Evolutionary conservation across 2,113 vertebrate genomes (phyloP).

Genomic region (Corvus moneduloides): DNA sequence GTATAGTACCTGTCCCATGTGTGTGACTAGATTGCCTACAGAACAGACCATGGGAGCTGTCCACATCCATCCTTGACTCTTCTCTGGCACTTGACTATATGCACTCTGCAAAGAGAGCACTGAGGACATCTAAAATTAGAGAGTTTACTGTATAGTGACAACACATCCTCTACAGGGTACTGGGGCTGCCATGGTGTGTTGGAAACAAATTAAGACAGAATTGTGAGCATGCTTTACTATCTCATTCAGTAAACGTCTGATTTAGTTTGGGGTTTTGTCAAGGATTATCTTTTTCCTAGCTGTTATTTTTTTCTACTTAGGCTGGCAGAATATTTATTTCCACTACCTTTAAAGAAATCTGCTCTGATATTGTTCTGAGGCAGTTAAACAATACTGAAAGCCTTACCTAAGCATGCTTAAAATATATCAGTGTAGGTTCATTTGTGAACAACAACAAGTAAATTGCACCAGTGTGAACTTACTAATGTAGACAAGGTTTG

Average conservation of each 20-base stretch:
- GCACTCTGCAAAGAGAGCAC: neutral
- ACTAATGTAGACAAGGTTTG: neutral
- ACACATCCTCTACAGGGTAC: neutral
- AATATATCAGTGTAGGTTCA: neutral
- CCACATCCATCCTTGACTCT: neutral
- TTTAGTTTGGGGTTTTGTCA: neutral
- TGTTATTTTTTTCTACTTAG: neutral
- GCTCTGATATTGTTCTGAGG: neutral
- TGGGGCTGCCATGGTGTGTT: neutral
- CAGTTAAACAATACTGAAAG: neutral
- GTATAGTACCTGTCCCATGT: neutral
- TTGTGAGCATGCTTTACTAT: neutral
- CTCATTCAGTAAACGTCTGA: neutral
- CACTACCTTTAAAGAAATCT: neutral
- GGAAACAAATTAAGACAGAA: neutral
- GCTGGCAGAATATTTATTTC: neutral
- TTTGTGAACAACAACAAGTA: neutral
- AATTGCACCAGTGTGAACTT: neutral
- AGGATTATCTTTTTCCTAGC: too few species aligned
- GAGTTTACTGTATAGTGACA: neutral
- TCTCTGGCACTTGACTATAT: neutral
- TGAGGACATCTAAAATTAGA: neutral
- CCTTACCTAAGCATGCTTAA: neutral
- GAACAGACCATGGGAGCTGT: neutral
- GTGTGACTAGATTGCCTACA: fast-evolving